Evolutionary conservation across 2,888 invertebrate genomes (phyloP), one percentile per base, ranked within the genome.

Genomic region (Chrysina gloriosa): DNA sequence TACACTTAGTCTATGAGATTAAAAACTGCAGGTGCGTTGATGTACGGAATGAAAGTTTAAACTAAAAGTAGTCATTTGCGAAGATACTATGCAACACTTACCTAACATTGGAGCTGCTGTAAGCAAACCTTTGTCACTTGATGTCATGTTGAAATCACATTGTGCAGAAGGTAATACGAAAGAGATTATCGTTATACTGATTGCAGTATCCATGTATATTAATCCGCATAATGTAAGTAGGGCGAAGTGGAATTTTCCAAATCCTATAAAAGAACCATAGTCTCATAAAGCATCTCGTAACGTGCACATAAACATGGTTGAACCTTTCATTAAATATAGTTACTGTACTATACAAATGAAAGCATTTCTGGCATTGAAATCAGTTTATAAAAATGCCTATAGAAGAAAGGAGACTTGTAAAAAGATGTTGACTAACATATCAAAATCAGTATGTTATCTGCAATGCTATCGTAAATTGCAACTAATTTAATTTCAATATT

Each of bases 81-180:
- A n/a, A 2, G 16, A 19, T 23, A 7, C 14, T 19, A 11, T 19
- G 23, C 11, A 61, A 7, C 56, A 77, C 83, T 85, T 83, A 90
- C 91, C 92, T 73, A 93, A 84, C 90, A 93, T 91, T 74, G 92
- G 91, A 31, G 91, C 88, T 29, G 92, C 91, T 21, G 91, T 90
- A 23, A 93, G 86, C 86, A 90, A 90, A 61, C 93, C 92, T 79
- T 93, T 92, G 83, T 92, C 92, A 27, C 87, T 81, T 1, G 93
- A 92, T 36, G 90, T 89, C 92, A 93, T 92, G 74, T 86, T 83
- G 84, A 92, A 92, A 83, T 93, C 93, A 84, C 93, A 93, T 80
- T 91, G 90, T 54, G 93, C 94, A 2, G 94, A 89, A 3, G 95
- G 94, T 68, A 95, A 83, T 67, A 95, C 90, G 80, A 95, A 93